Conservation (phyloP, 2,888 invertebrate species). For the Drosophila fungiperda region DNA sequence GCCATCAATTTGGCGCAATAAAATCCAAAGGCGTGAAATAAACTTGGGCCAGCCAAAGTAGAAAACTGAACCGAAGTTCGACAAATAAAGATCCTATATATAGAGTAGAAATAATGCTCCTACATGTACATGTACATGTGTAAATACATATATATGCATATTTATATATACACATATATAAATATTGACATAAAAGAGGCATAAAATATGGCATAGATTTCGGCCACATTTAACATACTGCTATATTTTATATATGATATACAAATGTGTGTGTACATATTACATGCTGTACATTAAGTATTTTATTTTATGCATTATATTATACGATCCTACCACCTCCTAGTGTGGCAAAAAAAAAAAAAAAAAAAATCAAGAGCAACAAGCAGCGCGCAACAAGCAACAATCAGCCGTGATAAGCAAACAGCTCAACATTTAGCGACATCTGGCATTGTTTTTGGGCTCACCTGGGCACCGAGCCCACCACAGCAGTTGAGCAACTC, state of each 20-base stretch:
- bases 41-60: constrained; percentile 16
- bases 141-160: no score
- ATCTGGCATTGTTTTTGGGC: constrained; percentile 5
- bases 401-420: constrained; percentile 12
- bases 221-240: constrained; percentile 2
- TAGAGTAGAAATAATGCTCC: background rate
- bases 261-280: no score
- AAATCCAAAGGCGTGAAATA: constrained; percentile 48
- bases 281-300: background rate
- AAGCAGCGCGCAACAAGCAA: constrained; percentile 3
- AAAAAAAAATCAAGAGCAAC: background rate
- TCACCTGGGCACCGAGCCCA: constrained; percentile 11
- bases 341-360: background rate
- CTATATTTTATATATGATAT: background rate
- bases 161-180: background rate
- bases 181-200: constrained; percentile 23
- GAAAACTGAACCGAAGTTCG: background rate
- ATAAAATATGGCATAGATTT: constrained; percentile 19
- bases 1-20: constrained; percentile 65
- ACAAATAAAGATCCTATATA: constrained; percentile 7
- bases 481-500: constrained; percentile 13
- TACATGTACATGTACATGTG: background rate
- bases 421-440: constrained; percentile 9
- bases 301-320: background rate
- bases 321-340: constrained; percentile 4